Conservation (phyloP, 2,113 vertebrate genomes). For the Microcebus lehilahytsara region DNA sequence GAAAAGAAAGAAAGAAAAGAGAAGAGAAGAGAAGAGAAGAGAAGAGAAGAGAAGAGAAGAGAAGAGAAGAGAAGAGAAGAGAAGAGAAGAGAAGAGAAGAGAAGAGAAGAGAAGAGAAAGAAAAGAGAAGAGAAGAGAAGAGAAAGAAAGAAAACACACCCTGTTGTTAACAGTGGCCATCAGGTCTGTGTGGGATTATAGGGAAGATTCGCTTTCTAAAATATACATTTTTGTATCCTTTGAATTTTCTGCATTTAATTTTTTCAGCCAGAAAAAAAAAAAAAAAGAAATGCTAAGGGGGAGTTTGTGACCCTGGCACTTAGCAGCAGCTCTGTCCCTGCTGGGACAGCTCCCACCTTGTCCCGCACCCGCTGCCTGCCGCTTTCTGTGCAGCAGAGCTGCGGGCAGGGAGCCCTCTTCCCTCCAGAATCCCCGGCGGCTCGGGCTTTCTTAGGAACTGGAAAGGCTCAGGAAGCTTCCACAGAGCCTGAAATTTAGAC, state of each 20-base stretch:
- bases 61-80: too few species aligned
- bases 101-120: fast-evolving
- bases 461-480: background rate
- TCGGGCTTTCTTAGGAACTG: background rate
- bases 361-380: fast-evolving
- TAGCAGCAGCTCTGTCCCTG: background rate
- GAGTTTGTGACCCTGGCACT: too few species aligned
- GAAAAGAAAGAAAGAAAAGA: too few species aligned
- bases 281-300: background rate
- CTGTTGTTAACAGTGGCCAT: background rate
- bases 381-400: background rate
- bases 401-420: background rate
- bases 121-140: too few species aligned
- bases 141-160: background rate
- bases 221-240: slow-evolving; percentile 23
- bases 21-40: too few species aligned
- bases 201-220: background rate
- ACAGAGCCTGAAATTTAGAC: background rate
- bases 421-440: background rate
- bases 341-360: background rate
- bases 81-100: too few species aligned
- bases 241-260: background rate
- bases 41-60: fast-evolving
- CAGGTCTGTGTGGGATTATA: background rate
- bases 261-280: background rate